Evolutionary conservation across 2,888 invertebrate species (phyloP).

Genomic region (Melanostoma scalare): DNA sequence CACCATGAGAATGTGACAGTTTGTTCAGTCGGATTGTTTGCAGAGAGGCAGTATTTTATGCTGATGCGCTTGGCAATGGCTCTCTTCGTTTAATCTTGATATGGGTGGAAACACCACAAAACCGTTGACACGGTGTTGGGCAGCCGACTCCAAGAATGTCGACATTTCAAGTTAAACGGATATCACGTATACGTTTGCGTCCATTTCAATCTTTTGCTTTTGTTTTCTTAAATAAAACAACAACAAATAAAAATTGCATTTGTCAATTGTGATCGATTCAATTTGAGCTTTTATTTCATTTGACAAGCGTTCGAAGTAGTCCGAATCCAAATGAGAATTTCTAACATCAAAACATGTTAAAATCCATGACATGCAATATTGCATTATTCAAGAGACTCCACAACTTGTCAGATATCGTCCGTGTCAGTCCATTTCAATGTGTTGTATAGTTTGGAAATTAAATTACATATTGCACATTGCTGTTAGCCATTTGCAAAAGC

Average conservation of each 20-base stretch:
- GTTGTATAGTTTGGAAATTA: conserved; percentile 29
- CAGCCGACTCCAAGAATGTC: conserved; percentile 56
- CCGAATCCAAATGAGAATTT: conserved; percentile 14
- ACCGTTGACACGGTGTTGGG: conserved; percentile 43
- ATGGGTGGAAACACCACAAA: conserved; percentile 31
- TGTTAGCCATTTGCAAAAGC: conserved; percentile 28
- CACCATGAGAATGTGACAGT: conserved; percentile 50
- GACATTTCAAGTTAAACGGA: conserved; percentile 65
- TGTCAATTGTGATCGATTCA: conserved; percentile 13
- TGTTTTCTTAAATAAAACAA: background rate
- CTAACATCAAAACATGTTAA: conserved; percentile 34
- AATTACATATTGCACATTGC: conserved; percentile 41
- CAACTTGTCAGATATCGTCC: conserved; percentile 53
- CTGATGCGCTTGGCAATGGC: conserved; percentile 52
- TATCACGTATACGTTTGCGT: conserved; percentile 49
- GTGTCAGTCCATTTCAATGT: conserved; percentile 25
- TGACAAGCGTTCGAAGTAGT: conserved; percentile 33
- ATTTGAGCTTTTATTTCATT: conserved; percentile 16
- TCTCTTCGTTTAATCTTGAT: conserved; percentile 62
- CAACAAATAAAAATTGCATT: background rate
- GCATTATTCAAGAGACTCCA: conserved; percentile 39
- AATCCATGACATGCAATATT: background rate
- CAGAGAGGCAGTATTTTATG: conserved; percentile 38
- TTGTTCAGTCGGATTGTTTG: conserved; percentile 38
- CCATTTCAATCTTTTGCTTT: conserved; percentile 6